Evolutionary conservation across 1,140 invertebrate species (phyloP).

Genomic region (Formica selysi): DNA sequence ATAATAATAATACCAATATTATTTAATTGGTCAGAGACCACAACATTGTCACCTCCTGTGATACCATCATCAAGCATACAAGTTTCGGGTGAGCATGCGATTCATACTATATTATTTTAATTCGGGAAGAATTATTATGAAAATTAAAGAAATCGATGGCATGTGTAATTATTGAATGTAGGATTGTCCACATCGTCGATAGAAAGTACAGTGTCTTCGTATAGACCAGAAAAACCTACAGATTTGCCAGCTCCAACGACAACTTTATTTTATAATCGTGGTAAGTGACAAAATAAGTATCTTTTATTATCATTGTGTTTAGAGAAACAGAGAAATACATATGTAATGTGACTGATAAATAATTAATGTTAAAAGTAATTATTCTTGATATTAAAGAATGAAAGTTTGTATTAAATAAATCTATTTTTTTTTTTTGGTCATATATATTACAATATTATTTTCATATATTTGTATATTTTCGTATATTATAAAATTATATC

Average conservation of each 20-base stretch:
- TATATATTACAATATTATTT: not conserved
- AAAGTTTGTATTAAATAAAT: too few species aligned
- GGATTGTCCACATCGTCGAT: conserved; percentile 9
- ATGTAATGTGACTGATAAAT: too few species aligned
- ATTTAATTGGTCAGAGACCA: conserved; percentile 54
- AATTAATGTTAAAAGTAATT: too few species aligned
- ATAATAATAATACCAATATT: conserved; percentile 11
- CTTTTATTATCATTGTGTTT: too few species aligned
- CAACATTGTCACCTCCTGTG: not conserved
- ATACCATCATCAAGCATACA: not conserved
- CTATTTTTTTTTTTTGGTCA: not conserved
- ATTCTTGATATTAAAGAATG: too few species aligned
- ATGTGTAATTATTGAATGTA: conserved; percentile 36
- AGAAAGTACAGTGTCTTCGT: conserved; percentile 15
- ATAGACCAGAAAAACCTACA: conserved; percentile 47
- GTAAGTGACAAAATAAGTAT: conserved; percentile 31
- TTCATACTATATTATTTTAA: conserved; percentile 19
- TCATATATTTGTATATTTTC: too few species aligned
- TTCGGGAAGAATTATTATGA: not conserved
- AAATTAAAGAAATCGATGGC: not conserved
- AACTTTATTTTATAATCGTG: conserved; percentile 46
- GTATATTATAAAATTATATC: conserved; percentile 1
- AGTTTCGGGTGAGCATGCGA: conserved; percentile 41
- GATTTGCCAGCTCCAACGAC: conserved; percentile 58
- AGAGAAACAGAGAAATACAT: too few species aligned